These are phyloP conservation scores for Oncorhynchus masou DNA, from an alignment of 2,113 vertebrate genomes.

Conservation along the genomic window DNA sequence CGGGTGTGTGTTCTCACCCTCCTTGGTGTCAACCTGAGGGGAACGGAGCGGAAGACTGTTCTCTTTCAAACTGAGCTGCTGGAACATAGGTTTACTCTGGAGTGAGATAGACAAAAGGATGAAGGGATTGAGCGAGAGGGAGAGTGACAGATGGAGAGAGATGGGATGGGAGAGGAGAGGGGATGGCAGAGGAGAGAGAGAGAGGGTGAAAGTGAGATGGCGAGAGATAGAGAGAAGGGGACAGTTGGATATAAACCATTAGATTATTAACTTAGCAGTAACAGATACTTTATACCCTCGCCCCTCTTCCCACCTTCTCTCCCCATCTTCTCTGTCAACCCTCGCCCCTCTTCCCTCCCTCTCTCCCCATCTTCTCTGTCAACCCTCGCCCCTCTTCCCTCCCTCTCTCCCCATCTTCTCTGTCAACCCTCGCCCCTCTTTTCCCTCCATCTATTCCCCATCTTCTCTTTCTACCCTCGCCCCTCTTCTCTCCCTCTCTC, in stretches of 20 bases:
- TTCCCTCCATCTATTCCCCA: too few species aligned
- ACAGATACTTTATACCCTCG: too few species aligned
- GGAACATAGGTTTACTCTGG: conserved; percentile 92
- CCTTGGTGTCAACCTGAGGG: conserved; percentile 80
- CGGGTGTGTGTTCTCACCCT: conserved; percentile 77
- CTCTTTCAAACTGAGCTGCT: conserved; percentile 95
- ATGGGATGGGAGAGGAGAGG: too few species aligned
- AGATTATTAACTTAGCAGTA: neutral
- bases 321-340: too few species aligned
- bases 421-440: too few species aligned
- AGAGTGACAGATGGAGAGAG: neutral
- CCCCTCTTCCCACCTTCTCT: too few species aligned
- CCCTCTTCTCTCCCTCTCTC: too few species aligned
- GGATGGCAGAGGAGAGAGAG: neutral
- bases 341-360: too few species aligned
- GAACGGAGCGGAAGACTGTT: conserved; percentile 86
- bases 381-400: too few species aligned
- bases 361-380: too few species aligned
- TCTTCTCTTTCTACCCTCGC: too few species aligned
- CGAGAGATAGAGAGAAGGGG: neutral
- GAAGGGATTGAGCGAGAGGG: neutral
- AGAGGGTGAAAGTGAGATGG: neutral
- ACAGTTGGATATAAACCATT: neutral
- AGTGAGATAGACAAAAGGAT: conserved; percentile 17
- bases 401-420: too few species aligned